Evolutionary conservation across 92 coral and sea anemone species (phyloP).

Genomic region (Parazoanthus darwini): DNA sequence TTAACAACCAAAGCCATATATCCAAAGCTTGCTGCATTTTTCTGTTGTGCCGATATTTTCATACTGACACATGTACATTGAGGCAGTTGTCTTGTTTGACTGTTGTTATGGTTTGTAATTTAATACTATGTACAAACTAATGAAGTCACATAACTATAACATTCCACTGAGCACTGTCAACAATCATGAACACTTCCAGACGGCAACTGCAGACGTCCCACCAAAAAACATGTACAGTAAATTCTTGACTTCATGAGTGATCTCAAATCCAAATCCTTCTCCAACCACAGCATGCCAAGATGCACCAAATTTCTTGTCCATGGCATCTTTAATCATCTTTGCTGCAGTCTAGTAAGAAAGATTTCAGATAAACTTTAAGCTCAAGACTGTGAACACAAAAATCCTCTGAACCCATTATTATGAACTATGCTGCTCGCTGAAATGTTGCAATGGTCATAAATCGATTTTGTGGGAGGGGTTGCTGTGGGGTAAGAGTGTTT

Average conservation of each 20-base stretch:
- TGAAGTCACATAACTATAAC: neutral
- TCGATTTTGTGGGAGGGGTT: no score
- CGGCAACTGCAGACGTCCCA: conserved; percentile 90
- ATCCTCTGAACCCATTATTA: no score
- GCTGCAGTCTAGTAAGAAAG: conserved; percentile 79
- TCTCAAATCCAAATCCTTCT: conserved; percentile 98
- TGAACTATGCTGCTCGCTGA: no score
- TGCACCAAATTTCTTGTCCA: conserved; percentile 99
- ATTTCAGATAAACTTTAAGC: no score
- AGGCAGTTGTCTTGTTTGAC: neutral
- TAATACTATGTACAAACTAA: neutral
- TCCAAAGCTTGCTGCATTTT: no score
- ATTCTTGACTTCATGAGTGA: conserved; percentile 97
- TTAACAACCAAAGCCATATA: no score
- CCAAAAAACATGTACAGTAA: conserved; percentile 96
- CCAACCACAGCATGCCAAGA: conserved; percentile 99
- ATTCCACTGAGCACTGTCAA: neutral
- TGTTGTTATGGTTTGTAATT: no score
- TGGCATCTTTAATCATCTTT: conserved; percentile 95
- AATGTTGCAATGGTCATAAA: no score
- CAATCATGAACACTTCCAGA: conserved; percentile 92
- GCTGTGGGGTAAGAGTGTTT: no score
- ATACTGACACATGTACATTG: neutral
- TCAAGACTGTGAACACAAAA: no score
- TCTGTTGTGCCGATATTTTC: no score